Conservation (phyloP, 1,140 invertebrate species). For the Zelostemma sp. region DNA sequence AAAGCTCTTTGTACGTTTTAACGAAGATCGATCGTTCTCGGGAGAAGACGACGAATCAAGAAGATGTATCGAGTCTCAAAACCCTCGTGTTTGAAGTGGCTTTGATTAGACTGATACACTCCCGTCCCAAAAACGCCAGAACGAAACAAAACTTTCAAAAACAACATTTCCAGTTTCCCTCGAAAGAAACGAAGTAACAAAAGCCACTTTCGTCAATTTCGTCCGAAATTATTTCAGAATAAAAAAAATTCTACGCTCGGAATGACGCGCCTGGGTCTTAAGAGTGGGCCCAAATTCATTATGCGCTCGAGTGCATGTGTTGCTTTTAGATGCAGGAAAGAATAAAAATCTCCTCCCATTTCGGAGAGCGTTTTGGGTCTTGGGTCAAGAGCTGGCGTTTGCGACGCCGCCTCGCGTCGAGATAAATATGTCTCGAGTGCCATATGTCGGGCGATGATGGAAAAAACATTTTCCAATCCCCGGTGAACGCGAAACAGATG, state of each 20-base stretch:
- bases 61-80: conserved; percentile 37
- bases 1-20: conserved; percentile 23
- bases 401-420: conserved; percentile 17
- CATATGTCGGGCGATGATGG: conserved; percentile 56
- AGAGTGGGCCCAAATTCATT: conserved; percentile 24
- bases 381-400: neutral
- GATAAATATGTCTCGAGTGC: conserved; percentile 54
- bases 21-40: conserved; percentile 52
- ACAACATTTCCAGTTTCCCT: no score
- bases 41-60: conserved; percentile 33
- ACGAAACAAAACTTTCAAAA: no score
- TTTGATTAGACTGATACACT: conserved; percentile 34
- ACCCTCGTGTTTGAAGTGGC: conserved; percentile 7
- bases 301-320: conserved; percentile 24
- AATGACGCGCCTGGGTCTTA: conserved; percentile 16
- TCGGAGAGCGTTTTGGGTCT: conserved; percentile 14
- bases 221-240: no score
- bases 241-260: no score
- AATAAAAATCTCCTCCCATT: conserved; percentile 33
- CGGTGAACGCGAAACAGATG: conserved; percentile 32
- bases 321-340: conserved; percentile 16
- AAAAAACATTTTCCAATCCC: conserved; percentile 49
- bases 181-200: no score
- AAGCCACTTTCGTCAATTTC: no score
- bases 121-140: no score